Conservation (phyloP, 1,140 invertebrate species). For the Euborellia annulipes region DNA sequence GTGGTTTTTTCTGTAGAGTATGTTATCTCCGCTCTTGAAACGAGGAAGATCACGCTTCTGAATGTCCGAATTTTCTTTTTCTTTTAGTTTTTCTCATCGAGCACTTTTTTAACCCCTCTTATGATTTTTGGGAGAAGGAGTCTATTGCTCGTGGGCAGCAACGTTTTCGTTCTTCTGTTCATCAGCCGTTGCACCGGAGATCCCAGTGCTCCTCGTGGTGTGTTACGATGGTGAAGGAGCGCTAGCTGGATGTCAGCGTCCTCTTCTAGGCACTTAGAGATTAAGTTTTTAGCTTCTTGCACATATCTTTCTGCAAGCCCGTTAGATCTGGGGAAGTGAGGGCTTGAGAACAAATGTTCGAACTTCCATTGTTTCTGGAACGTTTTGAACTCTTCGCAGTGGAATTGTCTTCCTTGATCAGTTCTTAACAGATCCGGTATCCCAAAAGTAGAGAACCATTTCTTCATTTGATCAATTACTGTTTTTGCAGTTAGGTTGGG, state of each 20-base stretch:
- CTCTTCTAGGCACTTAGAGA: neutral
- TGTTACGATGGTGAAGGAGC: neutral
- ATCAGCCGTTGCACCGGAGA: slow-evolving; percentile 5
- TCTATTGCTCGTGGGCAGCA: no score
- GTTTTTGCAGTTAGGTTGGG: neutral
- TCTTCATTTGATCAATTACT: slow-evolving; percentile 1
- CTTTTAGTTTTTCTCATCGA: no score
- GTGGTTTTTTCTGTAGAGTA: no score
- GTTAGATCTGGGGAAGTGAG: slow-evolving; percentile 8
- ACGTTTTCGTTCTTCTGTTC: slow-evolving; percentile 1
- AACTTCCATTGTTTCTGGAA: slow-evolving; percentile 3
- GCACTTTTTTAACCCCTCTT: no score
- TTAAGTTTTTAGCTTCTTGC: slow-evolving; percentile 8
- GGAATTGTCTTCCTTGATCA: slow-evolving; percentile 1
- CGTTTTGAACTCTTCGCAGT: neutral
- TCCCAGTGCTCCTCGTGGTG: slow-evolving; percentile 2
- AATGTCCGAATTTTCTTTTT: no score
- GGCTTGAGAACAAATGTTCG: slow-evolving; percentile 1
- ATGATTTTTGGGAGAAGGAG: no score
- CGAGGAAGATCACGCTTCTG: no score
- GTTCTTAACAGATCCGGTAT: slow-evolving; percentile 3
- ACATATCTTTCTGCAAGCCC: slow-evolving; percentile 10
- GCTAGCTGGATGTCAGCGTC: slow-evolving; percentile 2
- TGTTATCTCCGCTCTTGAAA: no score
- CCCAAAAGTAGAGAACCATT: slow-evolving; percentile 4